phyloP scores from a whole-genome alignment of 2,888 invertebrate genomes.

The Tiliacea aurago region DNA sequence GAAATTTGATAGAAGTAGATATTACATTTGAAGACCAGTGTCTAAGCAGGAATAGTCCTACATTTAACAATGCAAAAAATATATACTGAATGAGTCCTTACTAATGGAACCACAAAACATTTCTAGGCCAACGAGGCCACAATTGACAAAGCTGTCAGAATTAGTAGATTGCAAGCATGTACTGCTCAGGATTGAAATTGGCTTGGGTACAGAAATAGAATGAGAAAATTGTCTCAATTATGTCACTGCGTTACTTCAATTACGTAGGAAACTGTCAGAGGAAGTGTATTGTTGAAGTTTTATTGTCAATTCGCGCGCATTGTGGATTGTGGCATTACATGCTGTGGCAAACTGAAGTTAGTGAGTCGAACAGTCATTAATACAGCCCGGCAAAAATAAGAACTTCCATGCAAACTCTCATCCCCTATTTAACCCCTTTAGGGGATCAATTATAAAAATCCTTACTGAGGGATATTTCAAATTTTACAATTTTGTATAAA shows the following conservation, averaged over 20 bases:
- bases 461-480: neutral
- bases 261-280: constrained; percentile 64
- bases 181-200: constrained; percentile 64
- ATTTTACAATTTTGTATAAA: neutral
- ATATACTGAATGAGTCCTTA: constrained; percentile 16
- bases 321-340: neutral
- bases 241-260: constrained; percentile 68
- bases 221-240: constrained; percentile 73
- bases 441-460: neutral
- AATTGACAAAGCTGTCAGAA: constrained; percentile 46
- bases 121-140: constrained; percentile 31
- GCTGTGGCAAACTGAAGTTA: neutral
- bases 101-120: constrained; percentile 19
- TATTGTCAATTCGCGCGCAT: constrained; percentile 21
- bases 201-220: constrained; percentile 72
- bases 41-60: neutral
- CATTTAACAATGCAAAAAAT: neutral
- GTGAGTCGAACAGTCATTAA: neutral
- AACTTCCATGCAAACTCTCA: neutral
- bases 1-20: neutral
- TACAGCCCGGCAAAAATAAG: neutral
- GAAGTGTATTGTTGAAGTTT: constrained; percentile 56
- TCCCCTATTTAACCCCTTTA: neutral
- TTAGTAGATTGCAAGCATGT: constrained; percentile 59
- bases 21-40: neutral